Conservation (phyloP, 2,888 invertebrate species). For the Criorhina ranunculi region DNA sequence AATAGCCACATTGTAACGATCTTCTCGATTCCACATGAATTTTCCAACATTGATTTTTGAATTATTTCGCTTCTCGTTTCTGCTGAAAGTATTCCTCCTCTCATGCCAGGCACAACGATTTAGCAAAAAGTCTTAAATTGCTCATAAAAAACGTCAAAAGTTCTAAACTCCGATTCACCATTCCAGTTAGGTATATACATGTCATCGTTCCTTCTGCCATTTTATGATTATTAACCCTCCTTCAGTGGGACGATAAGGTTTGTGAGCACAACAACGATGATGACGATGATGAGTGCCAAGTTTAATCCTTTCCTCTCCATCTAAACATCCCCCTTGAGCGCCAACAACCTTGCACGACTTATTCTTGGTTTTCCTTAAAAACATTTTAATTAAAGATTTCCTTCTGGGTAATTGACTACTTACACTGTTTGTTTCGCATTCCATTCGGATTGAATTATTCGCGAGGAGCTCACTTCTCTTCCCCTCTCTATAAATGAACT, state of each 20-base stretch:
- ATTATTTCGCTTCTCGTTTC: background rate
- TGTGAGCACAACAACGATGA: background rate
- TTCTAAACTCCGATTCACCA: background rate
- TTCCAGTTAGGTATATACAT: slow-evolving; percentile 4
- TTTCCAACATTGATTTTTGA: slow-evolving; percentile 8
- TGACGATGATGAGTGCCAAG: slow-evolving; percentile 52
- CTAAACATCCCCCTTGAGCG: slow-evolving; percentile 7
- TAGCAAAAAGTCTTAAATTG: slow-evolving; percentile 4
- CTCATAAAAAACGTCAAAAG: slow-evolving; percentile 28
- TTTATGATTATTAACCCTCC: slow-evolving; percentile 52
- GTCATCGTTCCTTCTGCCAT: slow-evolving; percentile 40
- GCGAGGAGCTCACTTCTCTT: slow-evolving; percentile 7
- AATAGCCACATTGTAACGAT: too few relatives aligned
- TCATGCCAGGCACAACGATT: background rate
- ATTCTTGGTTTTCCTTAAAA: slow-evolving; percentile 36
- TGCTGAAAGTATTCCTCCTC: slow-evolving; percentile 15
- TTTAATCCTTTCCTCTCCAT: slow-evolving; percentile 35
- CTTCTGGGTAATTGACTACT: slow-evolving; percentile 73
- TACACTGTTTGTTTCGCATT: slow-evolving; percentile 59
- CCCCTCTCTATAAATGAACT: slow-evolving; percentile 9
- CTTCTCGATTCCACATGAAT: too few relatives aligned
- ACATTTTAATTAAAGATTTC: slow-evolving; percentile 74
- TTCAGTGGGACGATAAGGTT: slow-evolving; percentile 7
- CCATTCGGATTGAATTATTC: slow-evolving; percentile 27
- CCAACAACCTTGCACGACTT: slow-evolving; percentile 41